Base-by-base conservation (phyloP, 2,797 vertebrate genomes). In the Cyclura pinguis region DNA sequence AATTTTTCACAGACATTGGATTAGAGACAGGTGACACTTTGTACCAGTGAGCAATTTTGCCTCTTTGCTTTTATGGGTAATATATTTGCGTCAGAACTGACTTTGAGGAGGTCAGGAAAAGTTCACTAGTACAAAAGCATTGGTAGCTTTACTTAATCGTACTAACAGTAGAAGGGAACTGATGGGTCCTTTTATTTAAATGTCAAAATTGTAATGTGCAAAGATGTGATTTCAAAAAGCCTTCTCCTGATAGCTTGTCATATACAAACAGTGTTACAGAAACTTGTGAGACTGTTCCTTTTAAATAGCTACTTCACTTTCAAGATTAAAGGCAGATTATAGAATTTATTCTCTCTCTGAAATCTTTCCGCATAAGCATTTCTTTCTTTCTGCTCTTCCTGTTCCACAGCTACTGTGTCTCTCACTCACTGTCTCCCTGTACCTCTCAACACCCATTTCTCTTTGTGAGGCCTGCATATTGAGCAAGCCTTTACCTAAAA, bases 81-180 rank as follows among this genome's bases (percentile, higher is more conserved):
- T 18, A 27, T 76, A 76, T 77, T 83, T 62, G 35, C 59, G 55
- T 86, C 77, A 42, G n/a, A 86, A 32, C 0, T 91, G 47, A 20
- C 84, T 92, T 93, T n/a, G 62, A 73, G 84, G 88, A 92, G 59
- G 77, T 93, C 76, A 92, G 89, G 84, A 47, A 76, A 2, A 77
- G 22, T 88, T 94, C 57, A 86, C 3, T 52, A 64, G 86, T 86
- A 47, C 10, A 88, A 64, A 91, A 67, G 77, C 90, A 72, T 72
- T 88, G 27, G 85, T 52, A 90, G 4, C 0, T 94, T 93, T 90
- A 4, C 16, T 47, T 89, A 82, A 89, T 86, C 32, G n/a, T 27
- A 18, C 42, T 82, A 87, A 52, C n/a, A 27, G 50, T 47, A 69
- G 76, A 74, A 85, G 83, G 84, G 4, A 50, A 89, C 27, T 74